Base-by-base conservation (phyloP, 2,113 vertebrate genomes). In the Hemibagrus wyckioides region DNA sequence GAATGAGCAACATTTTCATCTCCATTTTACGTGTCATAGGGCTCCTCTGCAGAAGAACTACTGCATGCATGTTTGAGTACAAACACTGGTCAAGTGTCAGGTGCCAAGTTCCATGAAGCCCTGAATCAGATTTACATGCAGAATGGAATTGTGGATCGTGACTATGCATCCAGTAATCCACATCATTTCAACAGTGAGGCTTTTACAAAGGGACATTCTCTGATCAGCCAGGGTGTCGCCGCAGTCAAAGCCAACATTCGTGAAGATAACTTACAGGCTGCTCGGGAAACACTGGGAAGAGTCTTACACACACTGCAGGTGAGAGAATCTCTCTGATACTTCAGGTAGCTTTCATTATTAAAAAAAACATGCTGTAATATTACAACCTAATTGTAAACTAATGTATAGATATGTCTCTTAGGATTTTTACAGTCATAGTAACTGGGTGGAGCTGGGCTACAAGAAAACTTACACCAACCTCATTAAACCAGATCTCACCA, bases 391-490 rank as follows among this genome's bases (percentile, higher is more conserved):
- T 48, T 80, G 52, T 30, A 79, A 41, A 48, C 4, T 39, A 83
- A 71, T 48, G 28, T 80, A 5, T 7, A 54, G 36, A 44, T 39
- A 52, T 76, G 44, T 85, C 15, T 82, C 84, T 63, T 39, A 95
- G 95, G 95, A 95, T 83, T 95, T 95, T 88, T 95, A 95, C 92
- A 95, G 94, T 85, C 94, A 95, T 90, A 94, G 92, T 90, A 95
- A 95, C 91, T 95, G 95, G 95, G 94, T 94, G 85, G 95, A 95
- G 85, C 69, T 95, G 87, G 93, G 93, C 19, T 15, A 94, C 91
- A 89, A 75, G 54, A 86, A 90, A 33, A 91, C 94, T 15, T 94
- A 93, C 50, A 19, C n/a, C n/a, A 93, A 92, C 81, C 93, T 95
- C 14, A 89, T 95, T 80, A 91, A 82, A 6, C 92, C 90, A 54